Base-by-base conservation (phyloP, 2,113 vertebrate genomes). In the Rhea pennata region DNA sequence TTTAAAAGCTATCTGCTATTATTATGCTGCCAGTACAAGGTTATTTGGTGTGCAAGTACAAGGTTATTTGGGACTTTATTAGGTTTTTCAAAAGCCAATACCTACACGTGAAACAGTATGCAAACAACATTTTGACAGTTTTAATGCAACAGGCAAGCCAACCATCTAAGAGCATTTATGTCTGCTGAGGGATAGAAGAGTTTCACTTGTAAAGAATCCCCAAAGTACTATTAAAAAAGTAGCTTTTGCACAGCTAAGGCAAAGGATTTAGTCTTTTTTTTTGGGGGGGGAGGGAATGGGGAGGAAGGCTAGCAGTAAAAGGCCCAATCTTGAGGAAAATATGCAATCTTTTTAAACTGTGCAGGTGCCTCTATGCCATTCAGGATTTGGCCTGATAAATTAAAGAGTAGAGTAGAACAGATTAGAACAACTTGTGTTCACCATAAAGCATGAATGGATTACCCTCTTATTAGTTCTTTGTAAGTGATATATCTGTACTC, bases 21-120 rank as follows among this genome's bases (percentile, higher is more conserved):
- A 96, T 93, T 97, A 92, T 70, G 48, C 39, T 97, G 75, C 93
- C 84, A 95, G 40, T n/a, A 91, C 84, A 97, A 95, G 66, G 72
- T 62, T 97, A 76, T 86, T 95, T 87, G 59, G 73, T 93, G 46
- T 79, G 46, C 65, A 76, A 76, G 40, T n/a, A 91, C 84, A 97
- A 95, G 66, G 72, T 62, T 97, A 76, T 86, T 95, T 67, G 56
- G 33, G 54, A 42, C 72, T 76, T 76, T 54, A 87, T 91, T 82
- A 94, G 22, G 39, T 72, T 96, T 96, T 95, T 92, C 64, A 80
- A 44, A 79, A 91, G 22, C 27, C 51, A 17, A n/a, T 27, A 79
- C 51, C 17, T 92, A 91, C 51, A 65, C 44, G 5, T 83, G 17
- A 53, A 84, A 48, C 7, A 9, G 22, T 50, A 75, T 65, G 16